phyloP scores from a whole-genome alignment of 2,888 invertebrate genomes.

The Azorinus chamasolen region DNA sequence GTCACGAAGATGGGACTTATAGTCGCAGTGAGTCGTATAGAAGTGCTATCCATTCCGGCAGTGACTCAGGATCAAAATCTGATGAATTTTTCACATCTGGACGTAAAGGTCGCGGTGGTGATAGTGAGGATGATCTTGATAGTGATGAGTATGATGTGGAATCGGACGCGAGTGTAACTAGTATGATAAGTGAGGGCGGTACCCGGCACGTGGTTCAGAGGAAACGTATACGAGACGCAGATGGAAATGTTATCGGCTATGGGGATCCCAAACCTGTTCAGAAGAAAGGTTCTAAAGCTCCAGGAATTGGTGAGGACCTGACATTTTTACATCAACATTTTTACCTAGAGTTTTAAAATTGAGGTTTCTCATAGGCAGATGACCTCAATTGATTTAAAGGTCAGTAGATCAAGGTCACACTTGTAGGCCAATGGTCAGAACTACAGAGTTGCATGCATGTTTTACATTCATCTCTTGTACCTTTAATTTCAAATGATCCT shows the following conservation, averaged over 20 bases:
- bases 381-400: too few relatives aligned
- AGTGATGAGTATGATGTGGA: slow-evolving; percentile 45
- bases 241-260: slow-evolving; percentile 78
- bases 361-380: too few relatives aligned
- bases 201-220: slow-evolving; percentile 76
- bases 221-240: slow-evolving; percentile 73
- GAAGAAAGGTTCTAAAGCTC: too few relatives aligned
- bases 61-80: slow-evolving; percentile 4
- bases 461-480: too few relatives aligned
- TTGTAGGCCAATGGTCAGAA: too few relatives aligned
- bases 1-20: slow-evolving; percentile 73
- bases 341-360: too few relatives aligned
- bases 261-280: slow-evolving; percentile 56
- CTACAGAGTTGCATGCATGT: too few relatives aligned
- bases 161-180: slow-evolving; percentile 72
- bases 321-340: too few relatives aligned
- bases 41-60: slow-evolving; percentile 30
- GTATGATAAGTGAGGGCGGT: slow-evolving; percentile 82
- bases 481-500: too few relatives aligned
- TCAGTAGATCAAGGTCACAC: too few relatives aligned
- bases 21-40: slow-evolving; percentile 69
- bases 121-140: slow-evolving; percentile 19
- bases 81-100: slow-evolving; percentile 25
- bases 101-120: slow-evolving; percentile 23
- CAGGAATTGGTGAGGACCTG: too few relatives aligned